These are phyloP conservation scores for Loripinus fragilis DNA, from an alignment of 2,888 invertebrate species.

Conservation along the genomic window DNA sequence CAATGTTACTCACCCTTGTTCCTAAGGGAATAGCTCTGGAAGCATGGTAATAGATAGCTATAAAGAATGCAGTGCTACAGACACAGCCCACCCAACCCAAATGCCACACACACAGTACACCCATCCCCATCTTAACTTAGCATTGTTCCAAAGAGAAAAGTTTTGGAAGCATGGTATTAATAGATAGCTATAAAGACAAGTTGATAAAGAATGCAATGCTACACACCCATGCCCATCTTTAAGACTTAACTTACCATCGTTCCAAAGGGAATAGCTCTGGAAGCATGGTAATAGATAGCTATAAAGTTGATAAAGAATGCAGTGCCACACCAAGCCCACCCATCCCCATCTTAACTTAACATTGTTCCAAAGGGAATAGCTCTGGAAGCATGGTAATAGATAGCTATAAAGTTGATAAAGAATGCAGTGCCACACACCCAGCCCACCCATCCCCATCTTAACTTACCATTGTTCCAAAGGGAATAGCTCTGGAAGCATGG, in stretches of 20 bases:
- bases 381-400: no score
- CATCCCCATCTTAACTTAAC: no score
- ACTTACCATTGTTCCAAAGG: no score
- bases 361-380: no score
- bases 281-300: slow-evolving; percentile 99
- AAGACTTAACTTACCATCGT: no score
- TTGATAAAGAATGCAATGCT: slow-evolving; percentile 99
- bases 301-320: slow-evolving; percentile 99
- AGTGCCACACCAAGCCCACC: slow-evolving; percentile 97
- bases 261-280: slow-evolving; percentile 98
- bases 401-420: no score
- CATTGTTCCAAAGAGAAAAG: slow-evolving; percentile 99
- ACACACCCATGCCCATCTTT: slow-evolving; percentile 95
- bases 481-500: no score
- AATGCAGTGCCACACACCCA: no score
- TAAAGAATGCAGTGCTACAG: slow-evolving; percentile 87
- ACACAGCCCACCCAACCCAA: no score
- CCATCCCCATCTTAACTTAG: slow-evolving; percentile 85
- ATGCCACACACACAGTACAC: no score
- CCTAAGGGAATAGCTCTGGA: slow-evolving; percentile 99
- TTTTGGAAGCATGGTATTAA: slow-evolving; percentile 99
- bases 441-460: no score
- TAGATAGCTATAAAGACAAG: slow-evolving; percentile 99
- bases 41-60: slow-evolving; percentile 99
- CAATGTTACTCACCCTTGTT: slow-evolving; percentile 90